Evolutionary conservation across 2,113 vertebrate genomes (phyloP).

Genomic region (Trematomus loennbergii): DNA sequence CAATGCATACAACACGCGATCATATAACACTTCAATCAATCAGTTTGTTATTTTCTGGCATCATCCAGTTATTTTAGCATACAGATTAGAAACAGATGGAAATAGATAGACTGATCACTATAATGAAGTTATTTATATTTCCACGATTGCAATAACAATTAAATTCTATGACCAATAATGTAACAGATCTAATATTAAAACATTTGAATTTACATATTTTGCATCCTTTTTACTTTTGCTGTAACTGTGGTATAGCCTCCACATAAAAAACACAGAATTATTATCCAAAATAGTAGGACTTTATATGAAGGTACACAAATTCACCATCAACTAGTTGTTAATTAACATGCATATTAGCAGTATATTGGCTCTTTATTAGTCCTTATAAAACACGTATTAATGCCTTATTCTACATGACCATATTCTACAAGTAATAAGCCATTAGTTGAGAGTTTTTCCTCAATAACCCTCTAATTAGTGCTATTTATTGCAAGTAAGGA

Average conservation of each 20-base stretch:
- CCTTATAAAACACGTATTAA: no score
- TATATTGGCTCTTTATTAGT: no score
- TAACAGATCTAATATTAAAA: not conserved
- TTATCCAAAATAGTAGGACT: slow-evolving; percentile 8
- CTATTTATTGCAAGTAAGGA: no score
- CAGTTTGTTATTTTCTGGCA: not conserved
- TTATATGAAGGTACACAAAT: no score
- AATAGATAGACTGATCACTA: not conserved
- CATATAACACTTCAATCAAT: no score
- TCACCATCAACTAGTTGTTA: no score
- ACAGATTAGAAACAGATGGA: not conserved
- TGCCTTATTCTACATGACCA: no score
- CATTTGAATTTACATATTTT: not conserved
- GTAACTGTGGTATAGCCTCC: not conserved
- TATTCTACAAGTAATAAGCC: no score
- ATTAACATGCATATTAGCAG: no score
- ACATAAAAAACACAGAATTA: slow-evolving; percentile 9
- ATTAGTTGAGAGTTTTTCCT: no score
- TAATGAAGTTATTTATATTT: not conserved
- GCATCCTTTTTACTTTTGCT: not conserved
- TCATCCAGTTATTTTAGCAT: not conserved
- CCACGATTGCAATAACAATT: not conserved
- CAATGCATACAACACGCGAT: no score
- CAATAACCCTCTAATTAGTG: no score
- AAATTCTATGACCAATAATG: not conserved